These are phyloP conservation scores for Probaryconus sp. DNA, from an alignment of 1,140 invertebrate genomes.

Conservation along the genomic window DNA sequence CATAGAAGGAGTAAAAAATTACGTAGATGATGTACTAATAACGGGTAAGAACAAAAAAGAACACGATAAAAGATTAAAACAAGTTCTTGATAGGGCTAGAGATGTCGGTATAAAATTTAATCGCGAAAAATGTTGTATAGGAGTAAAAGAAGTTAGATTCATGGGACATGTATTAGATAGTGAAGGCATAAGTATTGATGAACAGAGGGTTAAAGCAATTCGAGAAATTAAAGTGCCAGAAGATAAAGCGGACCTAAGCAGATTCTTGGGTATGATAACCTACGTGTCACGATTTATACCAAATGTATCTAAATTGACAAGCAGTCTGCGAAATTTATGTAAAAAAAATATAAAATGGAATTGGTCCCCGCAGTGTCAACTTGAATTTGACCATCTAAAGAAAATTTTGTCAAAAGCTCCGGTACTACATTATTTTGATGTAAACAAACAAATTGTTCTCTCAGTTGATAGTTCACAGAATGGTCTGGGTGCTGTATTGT, in stretches of 20 bases:
- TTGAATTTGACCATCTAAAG: constrained; percentile 60
- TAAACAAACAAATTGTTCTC: constrained; percentile 61
- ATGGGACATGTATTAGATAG: constrained; percentile 15
- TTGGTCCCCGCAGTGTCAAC: constrained; percentile 18
- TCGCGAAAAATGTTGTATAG: constrained; percentile 1
- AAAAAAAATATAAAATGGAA: constrained; percentile 21
- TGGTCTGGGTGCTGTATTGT: constrained; percentile 72
- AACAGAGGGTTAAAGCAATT: constrained; percentile 3
- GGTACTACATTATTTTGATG: constrained; percentile 63
- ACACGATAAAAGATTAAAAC: constrained; percentile 57
- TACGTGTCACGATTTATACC: constrained; percentile 38
- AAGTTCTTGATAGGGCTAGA: constrained; percentile 47
- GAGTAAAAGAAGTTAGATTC: constrained; percentile 39
- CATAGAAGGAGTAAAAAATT: constrained; percentile 38
- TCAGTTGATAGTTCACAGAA: constrained; percentile 69
- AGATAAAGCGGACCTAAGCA: constrained; percentile 14
- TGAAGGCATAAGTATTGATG: not conserved
- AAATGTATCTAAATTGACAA: constrained; percentile 1
- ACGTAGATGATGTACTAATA: constrained; percentile 16
- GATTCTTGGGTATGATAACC: constrained; percentile 37
- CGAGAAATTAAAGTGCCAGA: constrained; percentile 18
- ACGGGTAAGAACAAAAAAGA: constrained; percentile 68
- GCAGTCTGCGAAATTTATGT: not conserved
- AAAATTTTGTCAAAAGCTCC: constrained; percentile 50
- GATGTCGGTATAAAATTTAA: constrained; percentile 53